Percentiles rank a stretch among this genome's conserved stretches.
Conservation (phyloP, 2,113 vertebrate genomes). For the Lepisosteus osseus region DNA sequence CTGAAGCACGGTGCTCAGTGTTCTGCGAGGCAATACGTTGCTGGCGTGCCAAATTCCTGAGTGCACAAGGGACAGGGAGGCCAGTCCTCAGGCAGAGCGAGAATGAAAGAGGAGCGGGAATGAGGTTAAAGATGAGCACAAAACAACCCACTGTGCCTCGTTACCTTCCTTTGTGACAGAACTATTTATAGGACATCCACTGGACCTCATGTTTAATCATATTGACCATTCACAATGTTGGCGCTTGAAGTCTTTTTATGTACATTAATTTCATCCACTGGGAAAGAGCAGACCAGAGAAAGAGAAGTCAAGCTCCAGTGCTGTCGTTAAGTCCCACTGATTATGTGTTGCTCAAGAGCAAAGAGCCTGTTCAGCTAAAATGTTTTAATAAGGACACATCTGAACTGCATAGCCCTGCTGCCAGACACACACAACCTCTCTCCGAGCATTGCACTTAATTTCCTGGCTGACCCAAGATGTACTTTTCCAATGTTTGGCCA, state of each 20-base stretch:
- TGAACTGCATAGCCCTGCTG: not conserved
- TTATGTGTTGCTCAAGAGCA: not conserved
- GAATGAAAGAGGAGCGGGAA: no score
- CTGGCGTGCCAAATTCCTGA: no score
- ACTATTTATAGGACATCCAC: constrained; percentile 2
- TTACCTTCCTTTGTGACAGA: constrained; percentile 16
- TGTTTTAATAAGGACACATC: not conserved
- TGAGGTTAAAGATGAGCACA: no score
- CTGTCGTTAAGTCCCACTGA: not conserved
- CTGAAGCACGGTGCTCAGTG: no score
- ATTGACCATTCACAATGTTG: constrained; percentile 6
- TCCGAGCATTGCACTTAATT: not conserved
- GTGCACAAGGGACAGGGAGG: no score
- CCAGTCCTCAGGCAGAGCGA: no score
- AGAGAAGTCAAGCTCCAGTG: not conserved
- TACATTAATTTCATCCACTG: constrained; percentile 25
- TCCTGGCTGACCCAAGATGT: no score
- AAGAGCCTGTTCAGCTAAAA: not conserved
- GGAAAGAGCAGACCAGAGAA: constrained; percentile 4
- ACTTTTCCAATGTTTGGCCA: no score
- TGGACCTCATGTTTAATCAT: not conserved
- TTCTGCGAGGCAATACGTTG: no score
- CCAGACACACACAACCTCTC: not conserved
- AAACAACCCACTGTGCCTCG: no score
- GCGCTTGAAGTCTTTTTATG: constrained; percentile 1